phyloP scores from a whole-genome alignment of 2,888 invertebrate genomes.

The Mechanitis messenoides region DNA sequence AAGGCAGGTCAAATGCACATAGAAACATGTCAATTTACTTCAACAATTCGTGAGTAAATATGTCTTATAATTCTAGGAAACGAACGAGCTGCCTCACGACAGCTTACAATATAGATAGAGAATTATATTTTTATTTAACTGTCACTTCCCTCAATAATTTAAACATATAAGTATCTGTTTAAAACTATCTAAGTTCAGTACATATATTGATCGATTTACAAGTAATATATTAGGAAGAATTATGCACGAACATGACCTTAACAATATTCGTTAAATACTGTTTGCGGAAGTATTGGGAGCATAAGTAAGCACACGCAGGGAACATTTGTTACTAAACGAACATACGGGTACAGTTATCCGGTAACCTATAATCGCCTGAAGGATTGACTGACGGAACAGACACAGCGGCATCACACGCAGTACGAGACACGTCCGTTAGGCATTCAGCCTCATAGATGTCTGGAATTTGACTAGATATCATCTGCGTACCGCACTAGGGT shows the following conservation, averaged over 20 bases:
- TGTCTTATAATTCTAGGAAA: conserved; percentile 4
- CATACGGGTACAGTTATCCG: conserved; percentile 17
- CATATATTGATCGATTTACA: no score
- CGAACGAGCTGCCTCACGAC: conserved; percentile 3
- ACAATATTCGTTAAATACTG: background rate
- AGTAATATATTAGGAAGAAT: no score
- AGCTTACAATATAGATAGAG: background rate
- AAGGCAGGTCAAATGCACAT: conserved; percentile 1
- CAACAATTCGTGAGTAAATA: conserved; percentile 4
- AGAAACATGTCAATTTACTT: conserved; percentile 5
- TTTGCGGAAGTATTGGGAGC: background rate
- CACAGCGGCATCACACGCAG: conserved; percentile 25
- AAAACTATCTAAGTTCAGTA: no score
- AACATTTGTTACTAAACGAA: background rate
- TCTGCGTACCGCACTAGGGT: conserved; percentile 36
- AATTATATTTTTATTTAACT: background rate
- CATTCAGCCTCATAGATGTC: conserved; percentile 56
- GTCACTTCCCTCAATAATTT: background rate
- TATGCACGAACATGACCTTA: no score
- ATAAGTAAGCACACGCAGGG: no score
- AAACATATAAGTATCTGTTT: background rate
- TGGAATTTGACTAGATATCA: conserved; percentile 66
- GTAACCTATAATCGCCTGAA: conserved; percentile 19
- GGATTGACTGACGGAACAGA: conserved; percentile 24
- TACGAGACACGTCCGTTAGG: conserved; percentile 61